Percentiles rank a stretch among this genome's conserved stretches.
Evolutionary conservation across 2,888 invertebrate genomes (phyloP).

Genomic region (Drosophila phalerata): DNA sequence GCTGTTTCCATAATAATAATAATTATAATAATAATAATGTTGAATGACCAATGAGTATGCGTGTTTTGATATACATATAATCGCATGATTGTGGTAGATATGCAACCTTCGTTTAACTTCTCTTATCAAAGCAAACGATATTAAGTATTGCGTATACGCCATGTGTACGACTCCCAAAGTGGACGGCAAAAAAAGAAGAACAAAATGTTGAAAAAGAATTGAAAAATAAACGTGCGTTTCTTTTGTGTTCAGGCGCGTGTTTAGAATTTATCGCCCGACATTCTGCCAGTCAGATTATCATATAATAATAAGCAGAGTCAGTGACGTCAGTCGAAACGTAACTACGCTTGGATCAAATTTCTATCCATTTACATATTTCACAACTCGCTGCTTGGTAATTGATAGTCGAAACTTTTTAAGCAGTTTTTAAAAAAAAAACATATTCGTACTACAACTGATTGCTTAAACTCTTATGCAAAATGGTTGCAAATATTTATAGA

Average conservation of each 20-base stretch:
- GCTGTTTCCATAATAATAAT: conserved; percentile 1
- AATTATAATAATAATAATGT: conserved; percentile 11
- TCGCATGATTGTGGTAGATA: conserved; percentile 7
- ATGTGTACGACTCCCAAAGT: conserved; percentile 57
- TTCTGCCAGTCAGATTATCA: conserved; percentile 40
- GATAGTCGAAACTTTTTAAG: conserved; percentile 29
- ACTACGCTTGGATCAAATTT: conserved; percentile 3
- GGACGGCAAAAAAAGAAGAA: conserved; percentile 28
- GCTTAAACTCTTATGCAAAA: conserved; percentile 44
- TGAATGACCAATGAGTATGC: conserved; percentile 38
- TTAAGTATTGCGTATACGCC: conserved; percentile 57
- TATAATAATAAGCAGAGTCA: conserved; percentile 45
- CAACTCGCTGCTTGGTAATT: conserved; percentile 52
- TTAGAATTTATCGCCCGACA: conserved; percentile 62
- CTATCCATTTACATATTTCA: conserved; percentile 35
- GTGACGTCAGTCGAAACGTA: conserved; percentile 63
- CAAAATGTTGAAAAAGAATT: conserved; percentile 8
- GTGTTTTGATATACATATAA: conserved; percentile 13
- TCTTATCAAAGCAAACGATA: conserved; percentile 57
- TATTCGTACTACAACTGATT: conserved; percentile 1
- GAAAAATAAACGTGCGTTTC: conserved; percentile 61
- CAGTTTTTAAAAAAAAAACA: not conserved
- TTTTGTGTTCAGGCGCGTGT: conserved; percentile 63
- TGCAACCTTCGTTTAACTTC: conserved; percentile 42
- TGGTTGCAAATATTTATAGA: conserved; percentile 54